Base-by-base conservation (phyloP, 1,140 invertebrate species). In the Zaprionus inermis region DNA sequence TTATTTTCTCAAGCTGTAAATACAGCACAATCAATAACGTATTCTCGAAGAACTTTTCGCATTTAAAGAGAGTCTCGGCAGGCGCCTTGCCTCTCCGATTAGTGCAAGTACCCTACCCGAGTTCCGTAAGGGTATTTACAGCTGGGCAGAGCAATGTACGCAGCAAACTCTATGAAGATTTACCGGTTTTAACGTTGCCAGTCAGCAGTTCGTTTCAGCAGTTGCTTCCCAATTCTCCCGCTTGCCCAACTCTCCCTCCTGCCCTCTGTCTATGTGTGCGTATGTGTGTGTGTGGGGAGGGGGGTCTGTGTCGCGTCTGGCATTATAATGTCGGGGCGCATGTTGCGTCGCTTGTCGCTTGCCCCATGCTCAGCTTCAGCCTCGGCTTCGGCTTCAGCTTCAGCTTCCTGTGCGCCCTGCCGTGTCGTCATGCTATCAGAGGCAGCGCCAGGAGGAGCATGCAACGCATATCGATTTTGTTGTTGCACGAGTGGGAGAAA, bases 151-250 rank as follows among this genome's bases (percentile, higher is more conserved):
- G 65, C 79, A 80, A 79, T 60, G 81, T 81, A 83, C 83, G 84
- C 77, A 89, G 81, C 72, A 75, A 77, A 56, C 84, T 89, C 84
- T 76, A 89, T 81, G 85, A 89, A 90, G 84, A 89, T 89, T 89
- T 89, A 89, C 85, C 81, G 84, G 80, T 89, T 89, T 89, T 84
- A 89, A 84, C 85, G 72, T 84, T 90, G 85, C 80, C 80, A 90
- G 84, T 84, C 85, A 89, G 83, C 83, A 86, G 83, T 88, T 88
- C 72, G 61, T 55, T 68, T 64, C 51, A 59, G 61, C 60, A 74
- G 66, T 70, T 56, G 55, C 56, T 28, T 30, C 24, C 54, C 22
- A 24, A 24, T 14, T 41, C 30, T 44, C 3, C 44, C 66, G 10
- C 54, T 20, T 55, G 0, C 28, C 6, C 11, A 12, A 1, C 24